A percentile compares a stretch with the other conserved stretches of the same genome.
Conservation (phyloP, 1,140 invertebrate species). For the Sminthurides bifidus region DNA sequence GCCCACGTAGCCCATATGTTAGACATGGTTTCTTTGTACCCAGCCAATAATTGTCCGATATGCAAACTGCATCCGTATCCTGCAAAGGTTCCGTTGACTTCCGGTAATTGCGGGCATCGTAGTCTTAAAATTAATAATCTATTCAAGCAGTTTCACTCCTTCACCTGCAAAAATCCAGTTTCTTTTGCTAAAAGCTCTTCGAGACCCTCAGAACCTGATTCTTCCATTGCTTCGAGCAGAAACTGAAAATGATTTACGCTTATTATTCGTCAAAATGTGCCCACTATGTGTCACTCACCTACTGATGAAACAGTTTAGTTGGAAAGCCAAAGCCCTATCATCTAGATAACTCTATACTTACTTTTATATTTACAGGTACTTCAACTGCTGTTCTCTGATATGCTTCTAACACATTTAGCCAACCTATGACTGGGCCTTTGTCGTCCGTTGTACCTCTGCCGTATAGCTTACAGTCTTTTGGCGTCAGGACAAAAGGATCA, state of each 20-base stretch:
- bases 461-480: too few relatives aligned
- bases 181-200: not conserved
- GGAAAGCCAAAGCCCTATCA: not conserved
- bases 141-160: too few relatives aligned
- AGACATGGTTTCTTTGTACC: not conserved
- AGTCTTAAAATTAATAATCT: too few relatives aligned
- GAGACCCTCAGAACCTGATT: not conserved
- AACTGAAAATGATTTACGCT: too few relatives aligned
- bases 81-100: too few relatives aligned
- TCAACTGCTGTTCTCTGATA: constrained; percentile 48
- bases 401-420: constrained; percentile 84
- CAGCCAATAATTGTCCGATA: not conserved
- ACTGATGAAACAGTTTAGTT: not conserved
- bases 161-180: too few relatives aligned
- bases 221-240: not conserved
- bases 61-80: not conserved
- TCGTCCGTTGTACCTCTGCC: too few relatives aligned
- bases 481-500: too few relatives aligned
- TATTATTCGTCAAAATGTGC: too few relatives aligned
- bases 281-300: too few relatives aligned
- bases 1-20: not conserved
- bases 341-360: not conserved
- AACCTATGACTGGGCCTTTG: constrained; percentile 82
- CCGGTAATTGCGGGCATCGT: too few relatives aligned
- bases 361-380: not conserved